These are phyloP conservation scores for Heliconius melpomene DNA, from an alignment of 1,140 invertebrate genomes.

Conservation along the genomic window DNA sequence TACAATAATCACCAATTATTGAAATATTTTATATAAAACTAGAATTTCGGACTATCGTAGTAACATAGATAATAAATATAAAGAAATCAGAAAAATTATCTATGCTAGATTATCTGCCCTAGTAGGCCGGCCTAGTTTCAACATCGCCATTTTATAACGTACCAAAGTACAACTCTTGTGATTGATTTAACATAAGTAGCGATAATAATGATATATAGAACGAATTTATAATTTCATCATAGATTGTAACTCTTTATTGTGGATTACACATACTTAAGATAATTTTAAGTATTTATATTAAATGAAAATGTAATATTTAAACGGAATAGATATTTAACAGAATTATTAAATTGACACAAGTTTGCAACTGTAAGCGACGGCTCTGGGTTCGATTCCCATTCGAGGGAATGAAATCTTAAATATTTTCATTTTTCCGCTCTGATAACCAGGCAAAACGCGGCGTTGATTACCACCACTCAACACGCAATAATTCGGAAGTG, in stretches of 20 bases:
- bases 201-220: conserved; percentile 6
- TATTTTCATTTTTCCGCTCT: too few species aligned
- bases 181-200: conserved; percentile 9
- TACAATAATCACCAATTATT: too few species aligned
- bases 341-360: not conserved
- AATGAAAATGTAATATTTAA: too few species aligned
- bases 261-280: not conserved
- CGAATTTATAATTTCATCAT: not conserved
- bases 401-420: too few species aligned
- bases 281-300: not conserved
- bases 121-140: conserved; percentile 20
- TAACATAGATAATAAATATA: not conserved
- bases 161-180: conserved; percentile 7
- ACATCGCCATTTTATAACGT: conserved; percentile 13
- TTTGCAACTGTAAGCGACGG: too few species aligned
- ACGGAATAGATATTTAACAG: not conserved
- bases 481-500: too few species aligned
- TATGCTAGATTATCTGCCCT: conserved; percentile 24
- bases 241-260: not conserved
- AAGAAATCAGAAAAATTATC: conserved; percentile 21
- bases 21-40: too few species aligned
- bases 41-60: not conserved
- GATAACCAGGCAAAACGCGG: too few species aligned
- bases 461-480: too few species aligned
- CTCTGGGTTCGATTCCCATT: too few species aligned